These are phyloP conservation scores for Acanthosoma haemorrhoidale DNA, from an alignment of 2,888 invertebrate genomes.

Conservation along the genomic window DNA sequence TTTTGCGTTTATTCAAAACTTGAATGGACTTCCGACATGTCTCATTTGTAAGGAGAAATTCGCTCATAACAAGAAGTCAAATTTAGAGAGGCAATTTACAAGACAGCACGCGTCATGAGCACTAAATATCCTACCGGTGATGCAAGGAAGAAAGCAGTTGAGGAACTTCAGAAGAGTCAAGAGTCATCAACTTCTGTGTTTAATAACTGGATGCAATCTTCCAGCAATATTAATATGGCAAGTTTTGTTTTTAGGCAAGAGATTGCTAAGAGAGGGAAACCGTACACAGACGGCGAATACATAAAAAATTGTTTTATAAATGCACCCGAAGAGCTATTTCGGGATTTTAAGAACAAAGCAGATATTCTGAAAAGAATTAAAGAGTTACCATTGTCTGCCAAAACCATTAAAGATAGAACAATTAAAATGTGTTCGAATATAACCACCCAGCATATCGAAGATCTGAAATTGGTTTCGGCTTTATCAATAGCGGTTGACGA, in stretches of 20 bases:
- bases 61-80: slow-evolving; percentile 32
- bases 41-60: slow-evolving; percentile 20
- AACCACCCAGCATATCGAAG: slow-evolving; percentile 41
- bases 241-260: slow-evolving; percentile 39
- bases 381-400: slow-evolving; percentile 36
- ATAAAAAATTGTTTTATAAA: slow-evolving; percentile 27
- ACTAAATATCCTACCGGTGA: slow-evolving; percentile 39
- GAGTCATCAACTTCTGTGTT: slow-evolving; percentile 41
- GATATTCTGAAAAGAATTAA: slow-evolving; percentile 37
- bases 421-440: slow-evolving; percentile 38
- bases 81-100: slow-evolving; percentile 34
- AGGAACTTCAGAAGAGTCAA: slow-evolving; percentile 38
- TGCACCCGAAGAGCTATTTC: slow-evolving; percentile 42
- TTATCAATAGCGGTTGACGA: slow-evolving; percentile 42
- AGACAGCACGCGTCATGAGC: slow-evolving; percentile 34
- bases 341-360: slow-evolving; percentile 43
- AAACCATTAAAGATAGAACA: slow-evolving; percentile 41
- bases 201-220: slow-evolving; percentile 40
- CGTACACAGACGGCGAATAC: slow-evolving; percentile 26
- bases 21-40: slow-evolving; percentile 25
- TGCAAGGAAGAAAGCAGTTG: slow-evolving; percentile 39
- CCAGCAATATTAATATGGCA: slow-evolving; percentile 38
- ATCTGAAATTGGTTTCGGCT: slow-evolving; percentile 42
- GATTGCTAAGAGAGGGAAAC: slow-evolving; percentile 39
- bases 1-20: slow-evolving; percentile 36